phyloP scores from a whole-genome alignment of 2,113 vertebrate genomes.

The Triplophysa tibetana region DNA sequence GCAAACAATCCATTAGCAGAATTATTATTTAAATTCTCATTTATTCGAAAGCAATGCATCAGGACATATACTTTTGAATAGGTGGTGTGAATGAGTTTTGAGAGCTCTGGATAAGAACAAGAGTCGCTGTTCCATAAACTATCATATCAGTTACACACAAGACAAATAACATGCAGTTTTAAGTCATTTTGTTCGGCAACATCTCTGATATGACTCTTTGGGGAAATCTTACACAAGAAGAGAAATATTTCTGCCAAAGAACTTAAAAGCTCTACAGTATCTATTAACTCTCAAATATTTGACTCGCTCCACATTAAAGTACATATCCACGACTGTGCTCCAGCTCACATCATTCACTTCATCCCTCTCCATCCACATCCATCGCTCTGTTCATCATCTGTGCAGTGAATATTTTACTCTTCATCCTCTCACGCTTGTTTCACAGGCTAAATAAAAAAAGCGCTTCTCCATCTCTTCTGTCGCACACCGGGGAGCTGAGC shows the following conservation, averaged over 20 bases:
- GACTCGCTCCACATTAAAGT: background rate
- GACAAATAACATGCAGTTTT: background rate
- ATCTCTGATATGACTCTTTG: background rate
- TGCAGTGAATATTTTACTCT: conserved; percentile 52
- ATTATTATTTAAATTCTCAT: no score
- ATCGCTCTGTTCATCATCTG: conserved; percentile 38
- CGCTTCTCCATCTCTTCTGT: conserved; percentile 39
- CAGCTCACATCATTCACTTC: conserved; percentile 24
- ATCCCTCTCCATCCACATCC: background rate
- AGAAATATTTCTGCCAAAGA: background rate
- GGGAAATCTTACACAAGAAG: background rate
- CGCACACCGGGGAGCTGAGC: conserved; percentile 28
- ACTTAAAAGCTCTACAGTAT: background rate
- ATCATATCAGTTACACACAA: no score
- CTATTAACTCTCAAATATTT: background rate
- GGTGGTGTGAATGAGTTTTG: no score
- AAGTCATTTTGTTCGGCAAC: background rate
- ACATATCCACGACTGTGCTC: background rate
- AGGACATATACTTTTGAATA: no score
- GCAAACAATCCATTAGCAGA: no score
- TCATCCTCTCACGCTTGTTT: conserved; percentile 35
- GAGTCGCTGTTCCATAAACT: no score
- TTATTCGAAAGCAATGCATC: no score
- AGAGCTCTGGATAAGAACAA: no score
- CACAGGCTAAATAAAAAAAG: conserved; percentile 41